Base-by-base conservation (phyloP, 2,113 vertebrate species). In the Callospermophilus lateralis region DNA sequence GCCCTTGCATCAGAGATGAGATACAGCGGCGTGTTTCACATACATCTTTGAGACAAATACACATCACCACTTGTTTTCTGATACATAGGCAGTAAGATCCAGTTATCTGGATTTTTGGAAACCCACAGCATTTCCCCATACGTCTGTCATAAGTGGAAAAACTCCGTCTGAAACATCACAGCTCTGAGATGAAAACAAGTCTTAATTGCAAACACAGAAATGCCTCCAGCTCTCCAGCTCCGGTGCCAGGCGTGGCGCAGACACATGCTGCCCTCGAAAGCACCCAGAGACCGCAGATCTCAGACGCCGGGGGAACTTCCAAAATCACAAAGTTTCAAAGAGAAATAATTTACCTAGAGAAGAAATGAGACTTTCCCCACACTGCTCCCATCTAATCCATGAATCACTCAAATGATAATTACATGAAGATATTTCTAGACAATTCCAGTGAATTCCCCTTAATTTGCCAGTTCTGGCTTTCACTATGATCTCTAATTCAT, bases 1-100 rank as follows among this genome's bases (percentile, higher is more conserved):
- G 97, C 97, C 97, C 97, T 97, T 96, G 98, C 98, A 98, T 98
- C 98, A 97, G 98, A 95, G 84, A 97, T 91, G 95, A 98, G 74
- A 94, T 90, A 94, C 89, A 98, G 97, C 53, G 89, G 65, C 20
- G 26, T 88, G 51, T 84, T 87, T 97, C 98, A 97, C 95, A 97
- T 95, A 97, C 85, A 97, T 96, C 94, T 96, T 87, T 65, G 95
- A 98, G 97, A 98, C 96, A 96, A 98, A 98, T 97, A 84, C 16
- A 97, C 94, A 98, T 97, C 96, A 97, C 93, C 97, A 95, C 92
- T 45, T 98, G 96, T 97, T 98, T 98, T 97, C 97, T 97, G 94
- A 97, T 97, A 98, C 98, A 98, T 30, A 97, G 96, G 96, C 97
- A 98, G 97, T 97, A 97, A 97, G 97, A 83, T 97, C 98, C 98